Conservation (phyloP, 2,888 invertebrate genomes). For the Portevinia maculata region DNA sequence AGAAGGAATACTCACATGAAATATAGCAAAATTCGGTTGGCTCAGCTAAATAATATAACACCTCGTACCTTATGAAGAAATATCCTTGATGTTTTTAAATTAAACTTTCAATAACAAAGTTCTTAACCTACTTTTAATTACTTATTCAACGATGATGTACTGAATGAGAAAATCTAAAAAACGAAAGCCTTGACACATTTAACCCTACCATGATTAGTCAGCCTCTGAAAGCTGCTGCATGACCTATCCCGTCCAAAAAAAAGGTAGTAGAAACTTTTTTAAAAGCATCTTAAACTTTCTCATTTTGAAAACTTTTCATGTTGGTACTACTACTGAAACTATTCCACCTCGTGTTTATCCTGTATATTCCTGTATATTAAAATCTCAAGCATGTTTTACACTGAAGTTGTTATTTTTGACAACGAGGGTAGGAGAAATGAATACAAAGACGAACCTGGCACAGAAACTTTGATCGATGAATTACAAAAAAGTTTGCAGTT, state of each 20-base stretch:
- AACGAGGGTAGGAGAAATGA: not conserved
- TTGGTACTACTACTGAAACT: conserved; percentile 33
- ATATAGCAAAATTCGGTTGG: too few species aligned
- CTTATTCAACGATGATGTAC: not conserved
- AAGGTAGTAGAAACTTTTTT: conserved; percentile 6
- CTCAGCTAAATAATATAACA: too few species aligned
- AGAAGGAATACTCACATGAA: too few species aligned
- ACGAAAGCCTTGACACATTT: conserved; percentile 46
- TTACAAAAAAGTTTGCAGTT: conserved; percentile 38
- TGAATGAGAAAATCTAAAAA: conserved; percentile 4
- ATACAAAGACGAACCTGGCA: conserved; percentile 13
- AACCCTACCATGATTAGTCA: conserved; percentile 21
- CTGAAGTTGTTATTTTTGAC: conserved; percentile 38
- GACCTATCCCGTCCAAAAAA: conserved; percentile 13
- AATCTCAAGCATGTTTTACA: conserved; percentile 37
- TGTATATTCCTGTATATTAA: conserved; percentile 65
- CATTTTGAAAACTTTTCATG: conserved; percentile 53
- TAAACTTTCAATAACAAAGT: too few species aligned
- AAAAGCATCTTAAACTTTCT: conserved; percentile 41
- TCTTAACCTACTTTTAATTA: conserved; percentile 7
- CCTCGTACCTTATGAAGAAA: too few species aligned
- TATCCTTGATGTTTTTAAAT: too few species aligned
- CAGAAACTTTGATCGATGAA: conserved; percentile 66
- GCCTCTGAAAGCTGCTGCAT: conserved; percentile 33
- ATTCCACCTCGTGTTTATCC: conserved; percentile 52